phyloP scores from a whole-genome alignment of 2,888 invertebrate genomes.

The Macrophya annulata region DNA sequence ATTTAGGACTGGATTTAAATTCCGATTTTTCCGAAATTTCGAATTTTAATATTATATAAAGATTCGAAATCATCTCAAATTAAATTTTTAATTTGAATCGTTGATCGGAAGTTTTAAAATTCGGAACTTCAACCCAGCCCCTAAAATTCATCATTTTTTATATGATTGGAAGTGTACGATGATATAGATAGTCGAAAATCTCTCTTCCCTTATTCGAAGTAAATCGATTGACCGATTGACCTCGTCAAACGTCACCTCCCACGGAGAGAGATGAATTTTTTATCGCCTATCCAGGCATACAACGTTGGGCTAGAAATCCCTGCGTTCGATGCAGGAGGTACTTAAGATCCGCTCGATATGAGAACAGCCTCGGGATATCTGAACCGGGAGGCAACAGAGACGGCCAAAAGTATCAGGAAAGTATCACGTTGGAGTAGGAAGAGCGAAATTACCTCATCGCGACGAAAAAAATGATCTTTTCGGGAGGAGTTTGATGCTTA shows the following conservation, averaged over 20 bases:
- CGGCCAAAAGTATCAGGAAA: conserved; percentile 43
- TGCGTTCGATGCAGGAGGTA: conserved; percentile 41
- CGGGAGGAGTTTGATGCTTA: conserved; percentile 25
- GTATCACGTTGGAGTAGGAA: conserved; percentile 33
- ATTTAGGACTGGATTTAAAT: no score
- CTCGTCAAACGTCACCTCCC: conserved; percentile 33
- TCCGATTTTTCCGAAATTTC: no score
- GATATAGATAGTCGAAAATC: not conserved
- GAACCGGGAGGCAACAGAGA: conserved; percentile 19
- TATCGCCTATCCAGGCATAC: conserved; percentile 34
- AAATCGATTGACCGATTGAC: conserved; percentile 44
- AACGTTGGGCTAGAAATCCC: conserved; percentile 31
- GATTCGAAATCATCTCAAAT: no score
- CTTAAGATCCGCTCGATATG: conserved; percentile 51
- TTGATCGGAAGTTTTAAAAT: no score
- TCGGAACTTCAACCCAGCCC: no score
- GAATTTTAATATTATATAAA: no score
- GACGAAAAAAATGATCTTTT: conserved; percentile 41
- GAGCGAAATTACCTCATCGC: conserved; percentile 35
- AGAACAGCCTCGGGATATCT: conserved; percentile 22
- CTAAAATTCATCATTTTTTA: not conserved
- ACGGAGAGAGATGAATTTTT: conserved; percentile 45
- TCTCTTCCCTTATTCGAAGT: conserved; percentile 21
- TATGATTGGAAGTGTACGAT: not conserved
- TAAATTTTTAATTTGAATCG: no score